These are phyloP conservation scores for Anagyrus pseudococci DNA, from an alignment of 2,888 invertebrate genomes.

Conservation along the genomic window DNA sequence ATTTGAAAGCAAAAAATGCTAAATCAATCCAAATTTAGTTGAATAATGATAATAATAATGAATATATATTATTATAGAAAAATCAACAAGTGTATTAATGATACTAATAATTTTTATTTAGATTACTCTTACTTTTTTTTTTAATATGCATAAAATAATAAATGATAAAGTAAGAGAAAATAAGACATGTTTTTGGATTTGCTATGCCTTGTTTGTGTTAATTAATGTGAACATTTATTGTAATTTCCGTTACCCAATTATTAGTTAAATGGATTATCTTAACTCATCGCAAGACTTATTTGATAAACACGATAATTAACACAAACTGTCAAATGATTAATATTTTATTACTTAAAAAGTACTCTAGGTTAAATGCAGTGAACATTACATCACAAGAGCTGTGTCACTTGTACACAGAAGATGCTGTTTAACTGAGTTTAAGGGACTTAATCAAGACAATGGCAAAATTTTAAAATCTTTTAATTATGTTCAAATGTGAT, in stretches of 20 bases:
- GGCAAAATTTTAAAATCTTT: slow-evolving; percentile 23
- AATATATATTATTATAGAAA: slow-evolving; percentile 35
- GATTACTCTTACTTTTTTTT: slow-evolving; percentile 33
- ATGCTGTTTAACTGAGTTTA: slow-evolving; percentile 34
- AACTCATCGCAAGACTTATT: slow-evolving; percentile 8
- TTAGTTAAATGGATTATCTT: slow-evolving; percentile 33
- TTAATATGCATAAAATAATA: slow-evolving; percentile 21
- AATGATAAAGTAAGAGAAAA: slow-evolving; percentile 17
- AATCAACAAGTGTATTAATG: slow-evolving; percentile 34
- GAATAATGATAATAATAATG: too few relatives aligned
- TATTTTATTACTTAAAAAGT: slow-evolving; percentile 41
- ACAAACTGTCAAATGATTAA: slow-evolving; percentile 46
- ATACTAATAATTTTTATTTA: slow-evolving; percentile 10
- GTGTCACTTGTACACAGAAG: slow-evolving; percentile 33
- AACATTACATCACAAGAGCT: slow-evolving; percentile 36
- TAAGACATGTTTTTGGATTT: slow-evolving; percentile 34
- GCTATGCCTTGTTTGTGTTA: slow-evolving; percentile 45
- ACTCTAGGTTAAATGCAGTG: slow-evolving; percentile 26
- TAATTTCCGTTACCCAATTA: slow-evolving; percentile 6
- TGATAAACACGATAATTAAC: slow-evolving; percentile 42
- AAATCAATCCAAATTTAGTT: slow-evolving; percentile 34
- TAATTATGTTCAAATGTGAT: slow-evolving; percentile 35
- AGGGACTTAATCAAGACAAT: slow-evolving; percentile 32
- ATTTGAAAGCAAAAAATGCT: slow-evolving; percentile 18
- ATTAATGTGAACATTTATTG: slow-evolving; percentile 38